These are phyloP conservation scores for Musca vetustissima DNA, from an alignment of 1,140 invertebrate genomes.

Conservation along the genomic window DNA sequence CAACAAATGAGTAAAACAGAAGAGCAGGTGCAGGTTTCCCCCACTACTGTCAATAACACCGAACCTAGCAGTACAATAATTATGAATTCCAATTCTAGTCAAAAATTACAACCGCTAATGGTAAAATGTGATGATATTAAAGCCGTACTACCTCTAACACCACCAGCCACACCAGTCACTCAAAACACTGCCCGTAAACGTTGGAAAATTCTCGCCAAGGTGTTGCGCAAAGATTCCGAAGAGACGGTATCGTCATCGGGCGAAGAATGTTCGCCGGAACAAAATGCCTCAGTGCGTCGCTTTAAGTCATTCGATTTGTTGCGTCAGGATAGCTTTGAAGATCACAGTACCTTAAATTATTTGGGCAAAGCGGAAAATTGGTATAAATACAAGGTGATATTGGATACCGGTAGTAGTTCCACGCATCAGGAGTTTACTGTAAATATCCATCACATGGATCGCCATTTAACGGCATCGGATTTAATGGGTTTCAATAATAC, in stretches of 20 bases:
- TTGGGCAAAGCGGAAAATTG: slow-evolving; percentile 55
- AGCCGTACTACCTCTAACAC: slow-evolving; percentile 47
- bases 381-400: slow-evolving; percentile 61
- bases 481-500: slow-evolving; percentile 88
- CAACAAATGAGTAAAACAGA: not conserved
- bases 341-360: slow-evolving; percentile 47
- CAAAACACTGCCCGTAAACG: slow-evolving; percentile 62
- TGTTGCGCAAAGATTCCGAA: slow-evolving; percentile 60
- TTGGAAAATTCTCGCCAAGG: slow-evolving; percentile 71
- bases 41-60: not conserved
- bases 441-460: slow-evolving; percentile 62
- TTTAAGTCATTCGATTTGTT: slow-evolving; percentile 53
- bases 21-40: not conserved
- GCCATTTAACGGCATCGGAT: slow-evolving; percentile 67
- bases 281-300: slow-evolving; percentile 48
- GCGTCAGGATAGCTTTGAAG: slow-evolving; percentile 51
- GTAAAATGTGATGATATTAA: slow-evolving; percentile 31
- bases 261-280: slow-evolving; percentile 46
- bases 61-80: not conserved
- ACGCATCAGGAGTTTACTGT: slow-evolving; percentile 55
- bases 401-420: slow-evolving; percentile 43
- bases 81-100: slow-evolving; percentile 12
- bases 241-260: slow-evolving; percentile 46
- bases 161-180: slow-evolving; percentile 45
- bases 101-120: slow-evolving; percentile 15